phyloP scores from a whole-genome alignment of 1,140 invertebrate species.

The Bombus confusus region DNA sequence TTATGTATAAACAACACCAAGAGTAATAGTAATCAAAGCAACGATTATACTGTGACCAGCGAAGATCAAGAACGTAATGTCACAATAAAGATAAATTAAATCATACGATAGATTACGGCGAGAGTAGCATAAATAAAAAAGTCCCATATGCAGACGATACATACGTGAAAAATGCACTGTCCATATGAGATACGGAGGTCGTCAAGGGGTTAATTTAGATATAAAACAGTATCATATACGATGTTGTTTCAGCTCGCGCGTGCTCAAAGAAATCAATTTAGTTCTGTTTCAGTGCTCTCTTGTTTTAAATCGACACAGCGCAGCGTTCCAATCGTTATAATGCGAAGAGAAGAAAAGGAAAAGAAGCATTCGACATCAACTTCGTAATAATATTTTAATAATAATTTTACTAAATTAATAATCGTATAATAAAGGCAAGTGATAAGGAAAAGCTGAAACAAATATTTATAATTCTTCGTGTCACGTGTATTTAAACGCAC shows the following conservation, averaged over 20 bases:
- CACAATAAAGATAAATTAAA: background rate
- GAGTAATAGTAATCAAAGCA: background rate
- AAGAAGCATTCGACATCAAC: background rate
- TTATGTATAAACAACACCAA: background rate
- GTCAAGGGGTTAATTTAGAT: slow-evolving; percentile 23
- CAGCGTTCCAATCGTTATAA: background rate
- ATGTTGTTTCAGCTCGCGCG: background rate
- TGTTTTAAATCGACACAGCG: background rate
- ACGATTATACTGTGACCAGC: background rate
- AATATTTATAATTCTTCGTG: background rate
- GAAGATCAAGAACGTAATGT: background rate
- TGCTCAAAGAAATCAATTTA: slow-evolving; percentile 11
- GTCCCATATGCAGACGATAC: background rate
- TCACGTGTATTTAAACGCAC: background rate
- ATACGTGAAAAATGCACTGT: slow-evolving; percentile 14
- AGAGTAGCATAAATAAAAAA: background rate
- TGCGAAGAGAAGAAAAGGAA: too few relatives aligned
- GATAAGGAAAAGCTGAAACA: too few relatives aligned
- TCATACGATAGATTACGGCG: background rate
- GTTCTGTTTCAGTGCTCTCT: background rate
- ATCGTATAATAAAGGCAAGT: background rate
- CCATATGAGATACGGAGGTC: slow-evolving; percentile 3
- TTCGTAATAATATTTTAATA: background rate
- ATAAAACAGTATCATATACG: background rate
- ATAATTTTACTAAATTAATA: background rate